Percentiles rank a stretch among this genome's conserved stretches.
Conservation (phyloP, 2,888 invertebrate genomes). For the Dusona sp. region DNA sequence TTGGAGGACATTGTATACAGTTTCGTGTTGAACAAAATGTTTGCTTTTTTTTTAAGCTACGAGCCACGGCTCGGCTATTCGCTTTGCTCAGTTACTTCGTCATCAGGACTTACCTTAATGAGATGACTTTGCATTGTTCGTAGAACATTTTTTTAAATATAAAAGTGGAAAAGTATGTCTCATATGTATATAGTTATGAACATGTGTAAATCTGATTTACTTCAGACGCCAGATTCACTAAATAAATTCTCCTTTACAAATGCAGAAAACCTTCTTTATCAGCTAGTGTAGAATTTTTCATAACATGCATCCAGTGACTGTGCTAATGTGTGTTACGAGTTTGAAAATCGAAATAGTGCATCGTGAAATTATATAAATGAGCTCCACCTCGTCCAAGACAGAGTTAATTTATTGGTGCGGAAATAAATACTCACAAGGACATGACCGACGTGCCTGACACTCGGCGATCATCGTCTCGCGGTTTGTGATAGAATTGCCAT, state of each 20-base stretch:
- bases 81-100: conserved; percentile 29
- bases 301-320: background rate
- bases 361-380: background rate
- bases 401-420: background rate
- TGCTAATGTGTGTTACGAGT: background rate
- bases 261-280: background rate
- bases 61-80: conserved; percentile 26
- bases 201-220: background rate
- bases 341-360: background rate
- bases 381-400: background rate
- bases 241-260: background rate
- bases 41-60: background rate
- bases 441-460: conserved; percentile 87
- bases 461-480: conserved; percentile 86
- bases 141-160: background rate
- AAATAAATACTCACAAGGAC: conserved; percentile 86
- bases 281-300: background rate
- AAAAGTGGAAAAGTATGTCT: background rate
- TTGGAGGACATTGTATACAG: conserved; percentile 37
- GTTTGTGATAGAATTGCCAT: conserved; percentile 86
- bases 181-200: background rate
- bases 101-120: conserved; percentile 48
- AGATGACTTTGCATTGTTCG: conserved; percentile 34
- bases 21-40: conserved; percentile 24
- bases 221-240: background rate